Percentiles rank a stretch among this genome's conserved stretches.
These are phyloP conservation scores for Alcis repandata DNA, from an alignment of 2,888 invertebrate genomes.

Conservation along the genomic window DNA sequence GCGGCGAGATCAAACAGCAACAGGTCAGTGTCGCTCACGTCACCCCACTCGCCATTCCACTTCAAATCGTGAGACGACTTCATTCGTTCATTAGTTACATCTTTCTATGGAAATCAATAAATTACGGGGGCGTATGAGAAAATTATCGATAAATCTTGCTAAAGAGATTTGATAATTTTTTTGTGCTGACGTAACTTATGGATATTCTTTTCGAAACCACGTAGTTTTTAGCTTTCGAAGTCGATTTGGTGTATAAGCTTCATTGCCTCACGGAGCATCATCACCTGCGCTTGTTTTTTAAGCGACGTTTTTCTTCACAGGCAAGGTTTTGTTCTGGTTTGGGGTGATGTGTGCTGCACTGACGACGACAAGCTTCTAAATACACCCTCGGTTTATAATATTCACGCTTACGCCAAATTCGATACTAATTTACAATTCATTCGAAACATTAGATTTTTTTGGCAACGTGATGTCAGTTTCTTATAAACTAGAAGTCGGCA, in stretches of 20 bases:
- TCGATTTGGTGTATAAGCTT: not conserved
- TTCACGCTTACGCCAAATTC: not conserved
- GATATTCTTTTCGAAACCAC: not conserved
- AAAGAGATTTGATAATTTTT: not conserved
- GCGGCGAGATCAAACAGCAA: conserved; percentile 74
- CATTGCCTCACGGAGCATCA: not conserved
- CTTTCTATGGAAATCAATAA: not conserved
- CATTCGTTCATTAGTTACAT: not conserved
- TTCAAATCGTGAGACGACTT: not conserved
- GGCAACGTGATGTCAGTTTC: no score
- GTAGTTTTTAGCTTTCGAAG: not conserved
- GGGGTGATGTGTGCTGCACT: conserved; percentile 11
- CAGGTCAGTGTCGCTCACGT: conserved; percentile 60
- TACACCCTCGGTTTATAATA: not conserved
- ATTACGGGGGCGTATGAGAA: not conserved
- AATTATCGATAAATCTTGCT: not conserved
- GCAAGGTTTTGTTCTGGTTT: not conserved
- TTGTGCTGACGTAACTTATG: not conserved
- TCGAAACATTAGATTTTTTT: no score
- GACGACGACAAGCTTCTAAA: conserved; percentile 1
- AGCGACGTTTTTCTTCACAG: not conserved
- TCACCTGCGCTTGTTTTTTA: no score
- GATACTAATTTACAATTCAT: no score
- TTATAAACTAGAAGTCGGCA: no score
- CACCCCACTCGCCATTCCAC: conserved; percentile 5